A percentile compares a stretch with the other conserved stretches of the same genome.
These are phyloP conservation scores for Synanthedon vespiformis DNA, from an alignment of 2,888 invertebrate species.

Conservation along the genomic window DNA sequence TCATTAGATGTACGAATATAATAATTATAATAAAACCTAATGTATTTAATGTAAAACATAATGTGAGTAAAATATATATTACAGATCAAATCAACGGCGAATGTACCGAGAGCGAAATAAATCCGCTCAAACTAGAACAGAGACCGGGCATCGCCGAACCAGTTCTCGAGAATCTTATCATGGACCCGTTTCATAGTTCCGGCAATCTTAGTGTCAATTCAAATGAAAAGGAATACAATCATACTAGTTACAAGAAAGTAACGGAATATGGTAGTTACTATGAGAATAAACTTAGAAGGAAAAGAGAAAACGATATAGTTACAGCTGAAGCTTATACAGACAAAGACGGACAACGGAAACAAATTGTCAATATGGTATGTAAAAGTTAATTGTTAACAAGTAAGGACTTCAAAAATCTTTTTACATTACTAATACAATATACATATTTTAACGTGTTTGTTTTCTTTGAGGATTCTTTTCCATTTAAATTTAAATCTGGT, in stretches of 20 bases:
- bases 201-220: constrained; percentile 49
- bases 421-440: too few relatives aligned
- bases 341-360: constrained; percentile 77
- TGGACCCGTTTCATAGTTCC: constrained; percentile 43
- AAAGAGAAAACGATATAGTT: constrained; percentile 78
- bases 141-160: constrained; percentile 57
- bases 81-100: constrained; percentile 74
- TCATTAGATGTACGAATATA: too few relatives aligned
- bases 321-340: constrained; percentile 77
- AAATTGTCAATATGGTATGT: constrained; percentile 81
- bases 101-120: constrained; percentile 73
- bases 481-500: too few relatives aligned
- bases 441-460: too few relatives aligned
- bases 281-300: constrained; percentile 64
- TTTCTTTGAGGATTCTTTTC: too few relatives aligned
- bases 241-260: constrained; percentile 27
- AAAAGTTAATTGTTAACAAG: background rate
- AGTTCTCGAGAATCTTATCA: constrained; percentile 60
- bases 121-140: constrained; percentile 72
- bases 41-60: background rate
- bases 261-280: constrained; percentile 33
- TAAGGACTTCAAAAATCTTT: too few relatives aligned
- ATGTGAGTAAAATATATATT: constrained; percentile 3
- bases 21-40: too few relatives aligned
- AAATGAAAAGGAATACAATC: constrained; percentile 40